These are phyloP conservation scores for Gymnarchus niloticus DNA, from an alignment of 2,113 vertebrate species.

Conservation along the genomic window DNA sequence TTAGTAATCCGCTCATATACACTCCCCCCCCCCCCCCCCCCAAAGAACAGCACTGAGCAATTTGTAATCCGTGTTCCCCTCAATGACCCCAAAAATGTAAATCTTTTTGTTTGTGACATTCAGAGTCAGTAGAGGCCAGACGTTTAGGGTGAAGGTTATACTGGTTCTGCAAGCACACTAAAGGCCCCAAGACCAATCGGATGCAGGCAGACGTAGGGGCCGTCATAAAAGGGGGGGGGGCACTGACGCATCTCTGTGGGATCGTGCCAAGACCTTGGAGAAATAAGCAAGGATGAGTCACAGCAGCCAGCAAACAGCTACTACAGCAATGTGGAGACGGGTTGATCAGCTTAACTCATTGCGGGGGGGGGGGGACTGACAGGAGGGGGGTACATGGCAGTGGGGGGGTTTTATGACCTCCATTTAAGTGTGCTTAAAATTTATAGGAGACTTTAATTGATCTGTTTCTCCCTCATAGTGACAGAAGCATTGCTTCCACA, in stretches of 20 bases:
- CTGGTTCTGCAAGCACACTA: not conserved
- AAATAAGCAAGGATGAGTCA: not conserved
- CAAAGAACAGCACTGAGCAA: not conserved
- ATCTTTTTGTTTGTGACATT: not conserved
- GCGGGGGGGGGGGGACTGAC: slow-evolving; percentile 42
- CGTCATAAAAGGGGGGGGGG: not conserved
- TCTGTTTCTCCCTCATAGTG: slow-evolving; percentile 47
- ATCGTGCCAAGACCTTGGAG: not conserved
- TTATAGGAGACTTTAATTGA: slow-evolving; percentile 59
- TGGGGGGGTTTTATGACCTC: slow-evolving; percentile 59
- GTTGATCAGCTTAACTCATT: slow-evolving; percentile 26
- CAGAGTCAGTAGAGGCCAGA: not conserved
- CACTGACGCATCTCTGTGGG: not conserved
- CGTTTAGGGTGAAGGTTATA: not conserved
- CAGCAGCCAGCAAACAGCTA: slow-evolving; percentile 12
- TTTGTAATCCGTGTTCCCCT: not conserved
- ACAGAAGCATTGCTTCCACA: slow-evolving; percentile 42
- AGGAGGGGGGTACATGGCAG: slow-evolving; percentile 56
- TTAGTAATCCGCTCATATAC: not conserved
- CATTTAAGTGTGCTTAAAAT: slow-evolving; percentile 64
- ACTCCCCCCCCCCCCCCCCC: not conserved
- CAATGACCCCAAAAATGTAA: not conserved
- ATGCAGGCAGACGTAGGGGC: not conserved
- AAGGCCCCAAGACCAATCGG: not conserved
- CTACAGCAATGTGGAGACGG: not conserved